Base-by-base conservation (phyloP, 2,888 invertebrate genomes). In the Phorcus lineatus region DNA sequence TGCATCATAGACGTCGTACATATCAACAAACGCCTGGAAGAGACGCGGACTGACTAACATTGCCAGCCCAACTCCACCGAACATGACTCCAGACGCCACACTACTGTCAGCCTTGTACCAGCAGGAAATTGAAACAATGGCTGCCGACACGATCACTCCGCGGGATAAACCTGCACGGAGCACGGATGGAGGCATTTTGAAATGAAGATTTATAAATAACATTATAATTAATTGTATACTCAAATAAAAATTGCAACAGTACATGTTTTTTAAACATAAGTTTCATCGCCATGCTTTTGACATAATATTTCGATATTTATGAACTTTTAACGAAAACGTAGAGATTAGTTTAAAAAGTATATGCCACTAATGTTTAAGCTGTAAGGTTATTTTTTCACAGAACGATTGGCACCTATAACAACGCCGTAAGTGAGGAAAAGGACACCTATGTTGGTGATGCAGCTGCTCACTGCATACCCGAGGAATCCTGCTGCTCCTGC, bases 21-120 rank as follows among this genome's bases (percentile, higher is more conserved):
- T 52, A 19, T 78, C 78, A 13, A 78, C 36, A 47, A 66, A 53
- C 13, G 54, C 36, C 31, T 78, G 78, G 17, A 66, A 53, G 52
- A 78, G 53, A 24, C 52, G 53, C 6, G 78, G 78, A 67, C 52
- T 28, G 11, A 77, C 19, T 19, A 77, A 77, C 36, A 57, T 55
- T 19, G 19, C 28, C 0, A 77, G 55, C 3, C 31, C 77, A 77
- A 54, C 40, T 55, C 57, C 77, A n/a, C 22, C 31, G 28, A 19
- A 55, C n/a, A 55, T 57, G 22, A 77, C 19, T 16, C 77, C 77
- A 2, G 22, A 55, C 13, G 77, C 77, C 17, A 77, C 36, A 36
- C 77, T 57, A 13, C 19, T 36, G 36, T 54, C 57, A 19, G 24
- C 28, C n/a, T 36, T 24, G 36, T 55, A 77, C 54, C 57, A 55